Base-by-base conservation (phyloP, 2,113 vertebrate species). In the Myotis lucifugus region DNA sequence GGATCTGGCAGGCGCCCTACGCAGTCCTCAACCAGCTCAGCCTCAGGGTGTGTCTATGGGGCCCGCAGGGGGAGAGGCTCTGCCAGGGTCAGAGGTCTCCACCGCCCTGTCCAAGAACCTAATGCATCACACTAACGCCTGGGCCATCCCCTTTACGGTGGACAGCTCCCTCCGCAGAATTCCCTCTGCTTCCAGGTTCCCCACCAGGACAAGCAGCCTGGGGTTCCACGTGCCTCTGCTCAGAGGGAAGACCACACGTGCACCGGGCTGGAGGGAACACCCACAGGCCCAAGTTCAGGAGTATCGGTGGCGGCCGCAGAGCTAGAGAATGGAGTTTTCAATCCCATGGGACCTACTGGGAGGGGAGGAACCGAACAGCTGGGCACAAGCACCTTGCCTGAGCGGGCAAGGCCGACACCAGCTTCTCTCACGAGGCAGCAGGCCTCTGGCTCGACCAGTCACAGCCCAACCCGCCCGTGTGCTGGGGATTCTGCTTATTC, bases 401-500 rank as follows among this genome's bases (percentile, higher is more conserved):
- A 29, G 29, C 25, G 15, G 73, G 48, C 19, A 23, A 70, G 42
- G 61, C 13, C 0, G 32, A 23, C 6, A 1, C 19, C 8, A 3
- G n/a, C 52, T 48, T 67, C 72, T 66, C 11, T 6, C 69, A 19
- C 29, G 32, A 42, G n/a, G 42, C 11, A 23, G 48, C 72, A 19
- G n/a, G 70, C 29, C 37, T 54, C 74, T 1, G 6, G 81, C 70
- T 54, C 19, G 3, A 27, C 9, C n/a, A n/a, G 34, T 13, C 42
- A 29, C 3, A 61, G 56, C 59, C 59, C 59, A 12, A 27, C 59
- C 59, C 59, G 25, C 59, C 59, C 59, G 59, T 25, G 61, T 59
- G 67, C 48, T 14, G 54, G 77, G 70, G 29, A 21, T 3, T 29
- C 91, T 95, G 77, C 77, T 85, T 85, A 46, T 46, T 73, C 64